Base-by-base conservation (phyloP, 2,888 invertebrate genomes). In the Agrypnus murinus region DNA sequence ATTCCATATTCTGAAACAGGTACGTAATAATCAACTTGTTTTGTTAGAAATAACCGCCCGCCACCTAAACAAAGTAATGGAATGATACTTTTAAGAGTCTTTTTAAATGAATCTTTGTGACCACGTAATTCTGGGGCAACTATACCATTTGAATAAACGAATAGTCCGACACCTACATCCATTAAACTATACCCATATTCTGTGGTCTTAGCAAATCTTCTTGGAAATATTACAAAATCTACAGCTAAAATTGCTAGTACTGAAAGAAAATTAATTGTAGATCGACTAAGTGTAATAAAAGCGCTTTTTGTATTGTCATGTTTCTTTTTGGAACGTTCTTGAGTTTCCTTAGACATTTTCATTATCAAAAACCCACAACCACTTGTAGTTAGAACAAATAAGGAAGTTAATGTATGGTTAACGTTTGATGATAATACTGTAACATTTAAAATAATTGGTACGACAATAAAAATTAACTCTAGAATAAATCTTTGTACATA, bases 91-190 rank as follows among this genome's bases (percentile, higher is more conserved):
- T 84, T 86, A 8, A 86, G 65, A 9, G 84, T 82, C 60, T 77
- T 82, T 34, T 78, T 81, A 15, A 81, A 73, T 1, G 86, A 74
- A 57, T 78, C 70, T 64, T 74, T 81, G 53, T 79, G 75, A 7
- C 81, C 82, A 69, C 84, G 83, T 36, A 87, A 84, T 81, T 91
- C 89, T 0, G 88, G 87, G 14, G 93, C 90, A 0, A 94, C 93
- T 43, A 94, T 84, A 0, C 93, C 97, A 87, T 95, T 95, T 17
- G 93, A 89, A 36, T 94, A 87, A 6, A 97, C 89, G 86, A 94
- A 99, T 14, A 95, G 85, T 0, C 97, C 98, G 2, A 98, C 98
- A 8, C 99, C 99, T 8, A 94, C 90, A 82, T 99, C 99, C 99
- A 99, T 99, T 25, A 97, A 84, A 82, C 95, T 92, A 78, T 91